Evolutionary conservation across 2,113 vertebrate species (phyloP).

Genomic region (Pagrus major): DNA sequence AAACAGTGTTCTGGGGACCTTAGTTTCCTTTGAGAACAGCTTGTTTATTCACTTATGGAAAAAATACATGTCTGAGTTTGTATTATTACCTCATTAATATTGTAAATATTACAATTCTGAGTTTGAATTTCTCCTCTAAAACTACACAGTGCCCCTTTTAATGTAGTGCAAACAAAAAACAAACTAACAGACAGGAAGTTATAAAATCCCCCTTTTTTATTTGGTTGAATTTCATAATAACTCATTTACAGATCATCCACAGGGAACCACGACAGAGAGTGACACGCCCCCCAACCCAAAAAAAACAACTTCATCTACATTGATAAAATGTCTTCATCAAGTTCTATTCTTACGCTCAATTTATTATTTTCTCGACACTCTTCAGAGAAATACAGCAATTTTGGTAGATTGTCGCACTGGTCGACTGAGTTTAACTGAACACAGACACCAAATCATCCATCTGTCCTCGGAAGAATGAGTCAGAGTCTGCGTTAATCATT

Average conservation of each 20-base stretch:
- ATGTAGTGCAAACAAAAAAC: background rate
- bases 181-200: conserved; percentile 42
- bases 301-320: background rate
- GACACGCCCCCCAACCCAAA: background rate
- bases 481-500: background rate
- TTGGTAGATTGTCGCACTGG: background rate
- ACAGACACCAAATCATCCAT: background rate
- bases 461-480: conserved; percentile 1
- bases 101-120: too few species aligned
- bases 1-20: too few species aligned
- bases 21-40: too few species aligned
- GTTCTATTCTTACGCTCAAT: background rate
- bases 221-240: conserved; percentile 56
- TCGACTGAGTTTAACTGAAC: background rate
- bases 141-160: too few species aligned
- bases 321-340: conserved; percentile 12
- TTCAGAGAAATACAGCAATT: background rate
- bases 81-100: too few species aligned
- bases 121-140: too few species aligned
- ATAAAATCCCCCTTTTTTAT: conserved; percentile 76
- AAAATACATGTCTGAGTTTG: too few species aligned
- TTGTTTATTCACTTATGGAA: too few species aligned
- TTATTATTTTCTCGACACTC: background rate
- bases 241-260: conserved; percentile 62
- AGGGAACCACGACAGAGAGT: conserved; percentile 39